Base-by-base conservation (phyloP, 2,113 vertebrate genomes). In the Donacobius atricapilla region DNA sequence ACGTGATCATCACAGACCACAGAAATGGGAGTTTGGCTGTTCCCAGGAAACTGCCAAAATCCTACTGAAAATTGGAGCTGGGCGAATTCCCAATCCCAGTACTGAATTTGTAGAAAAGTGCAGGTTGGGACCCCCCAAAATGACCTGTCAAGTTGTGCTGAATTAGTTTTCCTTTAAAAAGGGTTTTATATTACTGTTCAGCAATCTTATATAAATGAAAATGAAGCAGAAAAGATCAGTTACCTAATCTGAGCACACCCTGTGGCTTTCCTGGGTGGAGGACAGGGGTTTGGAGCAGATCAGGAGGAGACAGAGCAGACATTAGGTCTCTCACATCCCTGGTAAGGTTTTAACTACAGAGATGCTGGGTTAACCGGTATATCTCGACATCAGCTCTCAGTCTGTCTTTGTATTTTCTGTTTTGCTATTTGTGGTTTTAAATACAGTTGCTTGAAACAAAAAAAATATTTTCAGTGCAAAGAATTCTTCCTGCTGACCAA, bases 251-350 rank as follows among this genome's bases (percentile, higher is more conserved):
- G 45, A 70, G 33, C 35, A 48, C 30, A 39, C 25, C 6, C 50
- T 66, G 68, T 89, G 76, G 64, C 77, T 89, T 94, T 95, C 15
- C 47, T 94, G 80, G 80, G 87, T 89, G 77, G 83, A 87, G 80
- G 45, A 31, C 57, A 48, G 75, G 22, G 20, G 54, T 81, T 91
- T 50, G 40, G 20, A 89, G 73, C 37, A 83, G 57, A 15, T 76
- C 25, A 73, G 71, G 45, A 72, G 63, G 50, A 54, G 54, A 57
- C 30, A 86, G 35, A 80, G 40, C 15, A 89, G 22, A 60, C 25
- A 25, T 5, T 24, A 39, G 13, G 20, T 87, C 37, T 90, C 37
- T 37, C 22, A 37, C 13, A 16, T 48, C 15, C 53, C 42, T 86
- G 40, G 9, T 80, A 48, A 53, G 63, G 20, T 75, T 79, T 54